Base-by-base conservation (phyloP, 1,140 invertebrate genomes). In the Drosophila bocqueti region DNA sequence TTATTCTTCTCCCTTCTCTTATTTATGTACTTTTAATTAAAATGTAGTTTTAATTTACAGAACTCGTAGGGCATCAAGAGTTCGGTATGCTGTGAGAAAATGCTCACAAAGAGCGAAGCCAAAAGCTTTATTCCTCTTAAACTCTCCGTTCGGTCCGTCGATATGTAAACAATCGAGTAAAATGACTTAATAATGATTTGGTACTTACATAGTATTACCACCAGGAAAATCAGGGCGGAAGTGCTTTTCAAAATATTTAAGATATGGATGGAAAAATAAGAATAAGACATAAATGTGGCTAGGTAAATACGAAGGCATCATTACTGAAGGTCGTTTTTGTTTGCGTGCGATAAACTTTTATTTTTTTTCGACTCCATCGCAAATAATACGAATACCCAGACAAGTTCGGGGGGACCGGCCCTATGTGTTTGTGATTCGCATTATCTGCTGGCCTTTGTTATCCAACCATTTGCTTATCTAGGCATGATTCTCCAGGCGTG, bases 281-380 rank as follows among this genome's bases (percentile, higher is more conserved):
- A 66, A 72, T 71, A 77, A 81, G 77, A 79, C 80, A 86, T 72
- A 68, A 67, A 68, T 72, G 55, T 76, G 76, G 64, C 46, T 58
- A 38, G 21, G 49, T 24, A 76, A 71, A 79, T 63, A 83, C 71
- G 62, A 69, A 73, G 63, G 61, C 59, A 81, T 73, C 38, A 60
- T 45, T 49, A 64, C 76, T 72, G 83, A 86, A 86, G 83, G 83
- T 86, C 83, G 83, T 83, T 76, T 79, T 83, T 86, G 83, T 87
- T 86, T 86, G 82, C 79, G 57, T 52, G 80, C 76, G 76, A 89
- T 80, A 83, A 89, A 77, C 49, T 49, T 61, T 43, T 45, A 24
- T 21, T 38, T 50, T 55, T 49, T 49, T 77, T 69, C 31, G 52
- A 71, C 58, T 78, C 63, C 73, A 68, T 55, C 68, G 68, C 61